Evolutionary conservation across 1,140 invertebrate species (phyloP), one percentile per base, ranked within the genome.

Genomic region (Habropoda laboriosa): DNA sequence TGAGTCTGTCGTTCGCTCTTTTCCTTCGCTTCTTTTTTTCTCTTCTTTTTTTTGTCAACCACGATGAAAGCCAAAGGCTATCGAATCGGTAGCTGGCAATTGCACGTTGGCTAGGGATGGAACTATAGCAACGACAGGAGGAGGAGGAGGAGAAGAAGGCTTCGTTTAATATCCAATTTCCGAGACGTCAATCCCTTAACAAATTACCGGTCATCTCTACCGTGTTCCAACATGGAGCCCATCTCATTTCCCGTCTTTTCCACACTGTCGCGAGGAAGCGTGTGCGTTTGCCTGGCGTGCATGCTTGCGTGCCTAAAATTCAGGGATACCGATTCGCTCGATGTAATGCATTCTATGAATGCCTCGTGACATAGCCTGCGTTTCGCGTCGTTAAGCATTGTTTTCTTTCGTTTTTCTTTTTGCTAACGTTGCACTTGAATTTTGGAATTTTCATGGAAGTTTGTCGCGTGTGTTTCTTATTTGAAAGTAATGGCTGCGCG

Each of bases 161-260:
- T 87, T 89, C 83, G 88, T 89, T 91, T 91, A 91, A 91, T 90
- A 90, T 89, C 88, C 89, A 91, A 91, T 91, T 91, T 90, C 87
- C 89, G 88, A 86, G 86, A 90, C 84, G 89, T 91, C 90, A 91
- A 87, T 90, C 89, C 85, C 73, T 90, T 88, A 89, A 89, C 89
- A 87, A 89, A 90, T 90, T 90, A 90, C 89, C 75, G 85, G 82
- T 88, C 90, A 89, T 87, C 83, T 89, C 83, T 87, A 83, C 71
- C 79, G 74, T 78, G 66, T 71, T 79, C 78, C 71, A 74, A 75
- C 71, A 68, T 77, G 74, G 81, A 88, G 82, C 84, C 82, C 81
- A 88, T 88, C 85, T 90, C 83, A 87, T 88, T 89, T 89, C 81
- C 80, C 78, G 78, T 81, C 74, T 83, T 87, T 81, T 76, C 81